Evolutionary conservation across 2,888 invertebrate species (phyloP).

Genomic region (Limenitis camilla): DNA sequence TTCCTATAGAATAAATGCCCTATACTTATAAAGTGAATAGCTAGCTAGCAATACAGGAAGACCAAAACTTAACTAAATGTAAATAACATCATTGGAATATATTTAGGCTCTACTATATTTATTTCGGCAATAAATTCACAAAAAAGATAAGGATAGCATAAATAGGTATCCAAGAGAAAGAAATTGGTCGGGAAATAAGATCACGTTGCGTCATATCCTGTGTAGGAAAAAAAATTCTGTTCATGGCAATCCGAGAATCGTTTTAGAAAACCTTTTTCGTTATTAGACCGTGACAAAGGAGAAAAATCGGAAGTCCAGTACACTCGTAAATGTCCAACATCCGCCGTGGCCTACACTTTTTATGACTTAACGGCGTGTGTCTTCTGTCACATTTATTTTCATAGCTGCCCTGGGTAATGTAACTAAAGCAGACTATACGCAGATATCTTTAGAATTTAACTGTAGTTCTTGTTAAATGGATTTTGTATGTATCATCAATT

Average conservation of each 20-base stretch:
- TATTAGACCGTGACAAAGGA: constrained; percentile 37
- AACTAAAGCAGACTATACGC: constrained; percentile 7
- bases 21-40: no score
- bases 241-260: constrained; percentile 19
- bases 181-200: constrained; percentile 31
- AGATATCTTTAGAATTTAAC: no score
- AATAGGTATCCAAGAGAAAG: constrained; percentile 23
- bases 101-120: neutral
- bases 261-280: constrained; percentile 29
- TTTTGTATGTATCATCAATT: no score
- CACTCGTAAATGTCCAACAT: constrained; percentile 21
- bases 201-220: constrained; percentile 30
- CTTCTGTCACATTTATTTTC: constrained; percentile 22
- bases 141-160: constrained; percentile 24
- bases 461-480: no score
- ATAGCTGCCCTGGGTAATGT: constrained; percentile 8
- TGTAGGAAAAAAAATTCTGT: constrained; percentile 22
- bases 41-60: no score
- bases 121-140: neutral
- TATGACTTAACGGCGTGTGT: constrained; percentile 21
- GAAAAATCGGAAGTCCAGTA: constrained; percentile 32
- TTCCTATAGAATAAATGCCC: no score
- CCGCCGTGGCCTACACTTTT: constrained; percentile 20
- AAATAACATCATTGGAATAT: no score
- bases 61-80: no score